Base-by-base conservation (phyloP, 2,113 vertebrate species). In the Oplegnathus fasciatus region DNA sequence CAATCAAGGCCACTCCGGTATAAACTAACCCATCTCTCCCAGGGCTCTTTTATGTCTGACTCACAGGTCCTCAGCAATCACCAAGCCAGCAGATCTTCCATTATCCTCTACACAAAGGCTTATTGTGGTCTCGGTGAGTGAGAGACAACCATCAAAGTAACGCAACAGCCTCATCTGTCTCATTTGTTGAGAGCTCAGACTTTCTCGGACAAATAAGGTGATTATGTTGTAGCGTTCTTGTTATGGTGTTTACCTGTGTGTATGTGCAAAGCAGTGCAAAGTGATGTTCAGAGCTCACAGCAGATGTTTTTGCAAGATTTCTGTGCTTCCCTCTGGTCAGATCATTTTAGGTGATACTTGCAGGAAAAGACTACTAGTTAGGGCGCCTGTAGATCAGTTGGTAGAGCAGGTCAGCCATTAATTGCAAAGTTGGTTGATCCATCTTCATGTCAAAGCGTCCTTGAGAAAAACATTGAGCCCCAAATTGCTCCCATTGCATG, bases 1-100 rank as follows among this genome's bases (percentile, higher is more conserved):
- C 85, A 85, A 85, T 89, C 70, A 88, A 24, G 42, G 75, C 54
- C 65, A 52, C 69, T 87, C 54, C n/a, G 26, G 61, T 48, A 20
- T 54, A 72, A 57, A 61, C 20, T 1, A 44, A 24, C 18, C 61
- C 69, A 30, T 86, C 52, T 70, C 50, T 30, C 44, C 54, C 13
- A 11, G 37, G 65, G 42, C 71, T 86, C 74, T 75, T 87, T 80
- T 60, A 72, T 78, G 77, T 86, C 67, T 30, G 6, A 42, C 58
- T 78, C 75, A 0, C 57, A 15, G 40, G 68, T 24, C 70, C 86
- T 83, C 60, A 2, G 58, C 77, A 91, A 85, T 84, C 78, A 79
- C 71, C 17, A 2, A 37, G 30, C 67, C 69, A 17, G 34, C 26
- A 68, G 37, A 82, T 40, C 58, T 60, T 60, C 81, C 66, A 85